These are phyloP conservation scores for Thryonomys swinderianus DNA, from an alignment of 2,113 vertebrate genomes.

Conservation along the genomic window DNA sequence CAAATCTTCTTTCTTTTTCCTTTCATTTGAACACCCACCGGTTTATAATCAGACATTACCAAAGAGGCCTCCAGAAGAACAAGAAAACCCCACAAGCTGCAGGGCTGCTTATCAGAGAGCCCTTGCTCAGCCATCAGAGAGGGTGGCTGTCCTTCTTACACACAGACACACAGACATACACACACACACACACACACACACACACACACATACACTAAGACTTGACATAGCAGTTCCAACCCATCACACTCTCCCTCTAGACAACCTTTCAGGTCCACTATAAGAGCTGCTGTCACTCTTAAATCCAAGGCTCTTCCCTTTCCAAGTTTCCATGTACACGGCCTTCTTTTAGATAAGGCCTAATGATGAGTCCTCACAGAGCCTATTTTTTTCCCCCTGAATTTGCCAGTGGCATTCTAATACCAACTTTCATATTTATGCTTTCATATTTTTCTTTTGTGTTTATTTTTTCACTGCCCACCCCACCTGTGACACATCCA, in stretches of 20 bases:
- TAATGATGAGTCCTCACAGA: background rate
- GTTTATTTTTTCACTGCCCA: background rate
- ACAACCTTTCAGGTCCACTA: background rate
- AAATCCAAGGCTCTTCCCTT: background rate
- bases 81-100: background rate
- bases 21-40: background rate
- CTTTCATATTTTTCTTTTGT: background rate
- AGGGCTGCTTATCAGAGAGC: background rate
- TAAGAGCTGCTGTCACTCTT: background rate
- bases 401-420: background rate
- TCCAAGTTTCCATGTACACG: background rate
- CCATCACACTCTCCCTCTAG: background rate
- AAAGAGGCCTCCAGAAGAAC: background rate
- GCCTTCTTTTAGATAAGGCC: background rate
- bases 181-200: no score
- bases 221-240: background rate
- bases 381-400: background rate
- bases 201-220: background rate
- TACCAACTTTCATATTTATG: conserved; percentile 28
- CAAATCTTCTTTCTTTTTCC: background rate
- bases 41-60: background rate
- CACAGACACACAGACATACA: no score
- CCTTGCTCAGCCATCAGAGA: background rate
- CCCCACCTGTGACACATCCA: background rate
- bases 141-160: background rate